Percentiles rank a stretch among this genome's conserved stretches.
Conservation (phyloP, 2,113 vertebrate genomes). For the Fregetta grallaria region DNA sequence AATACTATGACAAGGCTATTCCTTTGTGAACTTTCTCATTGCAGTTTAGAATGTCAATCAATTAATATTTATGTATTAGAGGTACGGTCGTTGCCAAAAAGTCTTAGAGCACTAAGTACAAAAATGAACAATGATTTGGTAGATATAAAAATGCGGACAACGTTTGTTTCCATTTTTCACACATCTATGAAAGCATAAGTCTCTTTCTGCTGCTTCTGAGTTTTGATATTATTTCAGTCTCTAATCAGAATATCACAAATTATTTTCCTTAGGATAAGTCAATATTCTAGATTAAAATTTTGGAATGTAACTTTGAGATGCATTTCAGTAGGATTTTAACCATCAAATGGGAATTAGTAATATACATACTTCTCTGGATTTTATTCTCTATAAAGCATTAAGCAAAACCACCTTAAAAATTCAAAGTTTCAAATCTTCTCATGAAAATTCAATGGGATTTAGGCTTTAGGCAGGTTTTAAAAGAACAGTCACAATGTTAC, state of each 20-base stretch:
- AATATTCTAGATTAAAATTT: not conserved
- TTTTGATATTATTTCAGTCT: not conserved
- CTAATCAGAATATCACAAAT: not conserved
- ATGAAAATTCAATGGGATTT: not conserved
- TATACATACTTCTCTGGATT: not conserved
- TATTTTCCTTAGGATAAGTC: not conserved
- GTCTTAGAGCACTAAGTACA: not conserved
- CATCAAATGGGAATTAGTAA: not conserved
- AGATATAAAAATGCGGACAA: not conserved
- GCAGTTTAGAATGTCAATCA: not conserved
- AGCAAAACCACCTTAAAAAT: not conserved
- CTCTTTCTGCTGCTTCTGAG: not conserved
- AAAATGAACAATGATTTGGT: not conserved
- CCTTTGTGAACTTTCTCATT: not conserved
- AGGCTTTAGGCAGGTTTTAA: not conserved
- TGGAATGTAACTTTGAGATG: not conserved
- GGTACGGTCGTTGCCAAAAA: rapidly evolving
- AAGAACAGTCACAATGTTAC: not conserved
- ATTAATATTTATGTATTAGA: not conserved
- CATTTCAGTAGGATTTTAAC: not conserved
- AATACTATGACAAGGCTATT: not conserved
- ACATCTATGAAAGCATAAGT: not conserved
- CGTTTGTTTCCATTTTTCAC: not conserved
- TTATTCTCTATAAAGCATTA: not conserved
- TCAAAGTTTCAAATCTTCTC: not conserved